Conservation (phyloP, 2,888 invertebrate species). For the Nomada hirtipes region DNA sequence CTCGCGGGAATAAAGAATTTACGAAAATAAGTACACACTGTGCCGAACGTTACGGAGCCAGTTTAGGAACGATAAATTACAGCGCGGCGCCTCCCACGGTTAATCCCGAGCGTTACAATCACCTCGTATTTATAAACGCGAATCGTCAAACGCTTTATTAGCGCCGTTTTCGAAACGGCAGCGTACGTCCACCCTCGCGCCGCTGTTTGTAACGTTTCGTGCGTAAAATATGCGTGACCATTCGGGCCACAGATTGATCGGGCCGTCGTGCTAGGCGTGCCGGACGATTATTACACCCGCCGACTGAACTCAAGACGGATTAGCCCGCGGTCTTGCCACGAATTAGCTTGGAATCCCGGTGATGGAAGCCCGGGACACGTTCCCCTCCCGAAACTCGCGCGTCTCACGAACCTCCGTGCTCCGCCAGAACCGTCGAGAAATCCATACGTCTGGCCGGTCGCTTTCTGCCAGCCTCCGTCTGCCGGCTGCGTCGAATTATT, state of each 20-base stretch:
- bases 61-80: conserved; percentile 30
- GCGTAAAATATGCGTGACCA: conserved; percentile 40
- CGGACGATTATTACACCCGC: conserved; percentile 75
- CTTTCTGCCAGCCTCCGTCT: conserved; percentile 23
- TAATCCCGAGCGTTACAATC: conserved; percentile 45
- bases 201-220: conserved; percentile 42
- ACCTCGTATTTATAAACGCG: conserved; percentile 39
- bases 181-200: background rate
- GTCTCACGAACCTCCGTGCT: conserved; percentile 18
- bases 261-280: conserved; percentile 71
- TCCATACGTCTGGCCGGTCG: conserved; percentile 57
- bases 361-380: conserved; percentile 59
- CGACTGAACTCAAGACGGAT: conserved; percentile 68
- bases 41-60: background rate
- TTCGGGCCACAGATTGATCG: conserved; percentile 73
- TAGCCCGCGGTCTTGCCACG: conserved; percentile 72
- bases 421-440: conserved; percentile 4
- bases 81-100: conserved; percentile 19
- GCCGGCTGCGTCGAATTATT: conserved; percentile 73
- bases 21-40: background rate
- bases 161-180: conserved; percentile 1
- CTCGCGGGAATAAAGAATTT: too few species aligned
- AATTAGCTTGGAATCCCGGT: conserved; percentile 77
- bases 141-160: conserved; percentile 51
- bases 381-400: conserved; percentile 52